Evolutionary conservation across 2,113 vertebrate species (phyloP).

Genomic region (Ivindomyrus marchei): DNA sequence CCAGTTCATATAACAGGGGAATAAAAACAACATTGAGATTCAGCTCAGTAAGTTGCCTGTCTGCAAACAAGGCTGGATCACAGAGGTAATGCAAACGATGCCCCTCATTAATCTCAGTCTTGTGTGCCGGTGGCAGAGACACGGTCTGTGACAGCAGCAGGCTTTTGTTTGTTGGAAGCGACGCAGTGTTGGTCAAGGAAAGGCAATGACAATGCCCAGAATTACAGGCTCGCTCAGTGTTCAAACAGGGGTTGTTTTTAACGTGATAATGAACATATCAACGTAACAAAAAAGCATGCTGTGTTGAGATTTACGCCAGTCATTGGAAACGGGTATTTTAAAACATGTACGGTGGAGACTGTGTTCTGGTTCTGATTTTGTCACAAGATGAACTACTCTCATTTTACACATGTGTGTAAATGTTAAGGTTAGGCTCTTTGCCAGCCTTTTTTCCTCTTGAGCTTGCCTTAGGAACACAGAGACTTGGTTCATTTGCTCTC

Average conservation of each 20-base stretch:
- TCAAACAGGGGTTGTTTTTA: neutral
- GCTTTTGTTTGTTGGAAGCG: neutral
- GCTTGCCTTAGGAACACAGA: slow-evolving; percentile 22
- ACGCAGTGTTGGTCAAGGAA: neutral
- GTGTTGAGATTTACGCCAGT: neutral
- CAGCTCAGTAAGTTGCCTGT: neutral
- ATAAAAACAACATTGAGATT: neutral
- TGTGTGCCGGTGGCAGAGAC: neutral
- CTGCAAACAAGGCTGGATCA: neutral
- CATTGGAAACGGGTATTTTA: neutral
- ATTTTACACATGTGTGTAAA: neutral
- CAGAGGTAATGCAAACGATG: neutral
- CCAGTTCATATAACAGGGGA: neutral
- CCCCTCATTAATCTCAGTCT: slow-evolving; percentile 4
- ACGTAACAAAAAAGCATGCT: neutral
- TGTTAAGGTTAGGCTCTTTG: neutral
- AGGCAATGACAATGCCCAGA: neutral
- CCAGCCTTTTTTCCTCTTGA: neutral
- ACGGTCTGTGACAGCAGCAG: neutral
- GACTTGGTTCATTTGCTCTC: slow-evolving; percentile 32
- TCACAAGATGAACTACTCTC: neutral
- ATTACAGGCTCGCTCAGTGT: neutral
- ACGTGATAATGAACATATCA: neutral
- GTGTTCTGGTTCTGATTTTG: neutral
- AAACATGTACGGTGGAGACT: neutral